Evolutionary conservation across 2,888 invertebrate genomes (phyloP).

Genomic region (Stegana nigrithorax): DNA sequence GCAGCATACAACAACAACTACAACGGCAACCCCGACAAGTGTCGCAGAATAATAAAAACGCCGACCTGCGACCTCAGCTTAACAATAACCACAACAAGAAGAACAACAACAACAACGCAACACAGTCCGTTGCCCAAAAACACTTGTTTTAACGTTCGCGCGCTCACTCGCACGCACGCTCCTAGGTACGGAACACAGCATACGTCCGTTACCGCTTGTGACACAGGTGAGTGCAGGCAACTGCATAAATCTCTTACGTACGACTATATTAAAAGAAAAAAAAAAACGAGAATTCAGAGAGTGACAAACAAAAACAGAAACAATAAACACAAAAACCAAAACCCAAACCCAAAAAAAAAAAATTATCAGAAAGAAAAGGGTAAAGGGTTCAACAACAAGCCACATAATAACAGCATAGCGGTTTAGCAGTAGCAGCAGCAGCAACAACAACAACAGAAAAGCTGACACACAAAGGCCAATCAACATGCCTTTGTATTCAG

Average conservation of each 20-base stretch:
- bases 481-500: constrained; percentile 6
- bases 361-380: too few species aligned
- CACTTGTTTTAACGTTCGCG: constrained; percentile 51
- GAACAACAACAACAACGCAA: constrained; percentile 13
- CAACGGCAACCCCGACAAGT: constrained; percentile 23
- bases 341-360: too few species aligned
- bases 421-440: not conserved
- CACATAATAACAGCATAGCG: too few species aligned
- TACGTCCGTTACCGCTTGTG: too few species aligned
- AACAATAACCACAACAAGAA: constrained; percentile 16
- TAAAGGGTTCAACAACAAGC: too few species aligned
- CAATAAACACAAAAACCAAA: not conserved
- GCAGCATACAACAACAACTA: constrained; percentile 37
- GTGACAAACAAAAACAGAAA: not conserved
- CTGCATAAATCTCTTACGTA: too few species aligned
- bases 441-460: not conserved
- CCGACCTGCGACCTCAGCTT: not conserved
- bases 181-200: too few species aligned
- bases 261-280: too few species aligned
- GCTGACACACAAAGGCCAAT: constrained; percentile 7
- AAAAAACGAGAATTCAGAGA: not conserved
- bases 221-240: too few species aligned
- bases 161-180: not conserved
- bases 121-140: constrained; percentile 52
- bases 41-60: constrained; percentile 6